Evolutionary conservation across 2,888 invertebrate species (phyloP).

Genomic region (Galerucella calmariensis): DNA sequence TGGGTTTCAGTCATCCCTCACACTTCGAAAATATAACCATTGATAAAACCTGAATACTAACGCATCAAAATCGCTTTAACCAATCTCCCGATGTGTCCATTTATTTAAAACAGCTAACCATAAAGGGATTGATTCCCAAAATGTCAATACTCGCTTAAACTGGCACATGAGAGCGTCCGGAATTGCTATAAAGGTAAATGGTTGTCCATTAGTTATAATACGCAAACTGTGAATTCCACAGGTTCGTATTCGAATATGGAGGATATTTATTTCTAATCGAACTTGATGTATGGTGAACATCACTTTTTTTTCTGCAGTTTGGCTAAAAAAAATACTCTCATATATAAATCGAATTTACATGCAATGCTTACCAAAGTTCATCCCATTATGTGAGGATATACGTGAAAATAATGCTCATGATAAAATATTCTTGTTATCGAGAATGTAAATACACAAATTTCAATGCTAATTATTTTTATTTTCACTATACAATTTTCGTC

Average conservation of each 20-base stretch:
- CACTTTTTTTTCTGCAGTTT: constrained; percentile 8
- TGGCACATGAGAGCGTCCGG: constrained; percentile 16
- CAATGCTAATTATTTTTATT: too few relatives aligned
- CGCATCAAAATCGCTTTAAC: constrained; percentile 24
- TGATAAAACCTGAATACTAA: constrained; percentile 29
- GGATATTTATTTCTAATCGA: constrained; percentile 23
- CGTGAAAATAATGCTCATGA: too few relatives aligned
- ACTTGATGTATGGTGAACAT: constrained; percentile 11
- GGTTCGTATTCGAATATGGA: constrained; percentile 25
- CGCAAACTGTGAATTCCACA: constrained; percentile 23
- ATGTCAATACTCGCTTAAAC: constrained; percentile 11
- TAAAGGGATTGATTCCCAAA: constrained; percentile 27
- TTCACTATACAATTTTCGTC: too few relatives aligned
- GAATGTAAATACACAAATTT: too few relatives aligned
- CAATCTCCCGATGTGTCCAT: constrained; percentile 27
- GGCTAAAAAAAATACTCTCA: not conserved
- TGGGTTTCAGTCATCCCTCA: not conserved
- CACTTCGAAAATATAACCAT: constrained; percentile 7
- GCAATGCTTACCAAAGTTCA: not conserved
- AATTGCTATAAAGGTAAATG: constrained; percentile 28
- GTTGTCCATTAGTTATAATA: constrained; percentile 30
- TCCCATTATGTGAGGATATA: not conserved
- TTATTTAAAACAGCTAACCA: constrained; percentile 27
- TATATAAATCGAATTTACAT: not conserved
- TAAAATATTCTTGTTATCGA: too few relatives aligned